These are phyloP conservation scores for Hylyphantes graminicola DNA, from an alignment of 1,140 invertebrate genomes.

Conservation along the genomic window DNA sequence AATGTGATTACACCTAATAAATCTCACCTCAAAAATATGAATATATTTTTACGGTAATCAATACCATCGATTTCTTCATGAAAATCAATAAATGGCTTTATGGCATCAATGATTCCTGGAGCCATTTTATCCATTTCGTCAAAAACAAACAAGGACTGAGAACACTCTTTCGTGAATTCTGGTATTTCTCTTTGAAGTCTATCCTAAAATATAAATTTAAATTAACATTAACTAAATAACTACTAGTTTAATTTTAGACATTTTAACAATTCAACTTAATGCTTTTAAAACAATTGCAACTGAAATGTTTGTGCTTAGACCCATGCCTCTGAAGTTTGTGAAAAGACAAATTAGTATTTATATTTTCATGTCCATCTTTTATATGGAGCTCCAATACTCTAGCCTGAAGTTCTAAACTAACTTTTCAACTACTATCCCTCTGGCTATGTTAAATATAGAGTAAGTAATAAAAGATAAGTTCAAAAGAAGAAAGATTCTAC, in stretches of 20 bases:
- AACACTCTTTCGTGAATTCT: conserved; percentile 76
- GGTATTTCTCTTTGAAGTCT: conserved; percentile 71
- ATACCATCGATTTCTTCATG: conserved; percentile 73
- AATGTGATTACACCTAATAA: background rate
- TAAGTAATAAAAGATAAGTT: no score
- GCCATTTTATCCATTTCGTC: conserved; percentile 98
- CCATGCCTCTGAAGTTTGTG: background rate
- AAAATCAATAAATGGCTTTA: conserved; percentile 91
- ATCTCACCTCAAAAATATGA: conserved; percentile 80
- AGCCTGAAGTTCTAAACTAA: no score
- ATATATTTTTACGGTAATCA: conserved; percentile 79
- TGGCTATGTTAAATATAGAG: no score
- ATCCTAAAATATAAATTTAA: background rate
- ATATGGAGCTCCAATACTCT: no score
- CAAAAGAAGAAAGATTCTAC: no score
- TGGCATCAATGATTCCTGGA: conserved; percentile 80
- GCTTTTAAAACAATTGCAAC: no score
- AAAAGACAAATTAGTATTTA: no score
- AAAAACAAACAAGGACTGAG: conserved; percentile 89
- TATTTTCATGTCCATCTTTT: no score
- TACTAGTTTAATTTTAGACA: background rate
- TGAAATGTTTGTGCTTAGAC: no score
- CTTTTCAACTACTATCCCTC: no score
- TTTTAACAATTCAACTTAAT: no score
- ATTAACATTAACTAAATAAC: background rate